phyloP scores from a whole-genome alignment of 1,140 invertebrate genomes.

The Anastrepha ludens region DNA sequence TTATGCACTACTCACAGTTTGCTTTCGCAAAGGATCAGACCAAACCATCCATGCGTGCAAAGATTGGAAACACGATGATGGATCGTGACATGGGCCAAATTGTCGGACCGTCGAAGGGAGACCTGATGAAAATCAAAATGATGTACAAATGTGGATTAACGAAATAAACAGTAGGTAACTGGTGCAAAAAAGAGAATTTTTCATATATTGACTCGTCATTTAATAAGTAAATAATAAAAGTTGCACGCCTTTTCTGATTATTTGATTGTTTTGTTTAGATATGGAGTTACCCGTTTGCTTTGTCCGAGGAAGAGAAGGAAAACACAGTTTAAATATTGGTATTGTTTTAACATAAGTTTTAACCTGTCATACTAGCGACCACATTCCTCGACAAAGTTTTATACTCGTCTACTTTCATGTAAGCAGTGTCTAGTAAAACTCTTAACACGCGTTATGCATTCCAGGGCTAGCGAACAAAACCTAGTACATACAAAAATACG shows the following conservation, averaged over 20 bases:
- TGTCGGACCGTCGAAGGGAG: slow-evolving; percentile 64
- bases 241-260: no score
- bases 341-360: no score
- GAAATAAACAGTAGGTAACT: not conserved
- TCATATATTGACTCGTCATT: not conserved
- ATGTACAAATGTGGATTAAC: slow-evolving; percentile 66
- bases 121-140: slow-evolving; percentile 65
- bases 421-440: no score
- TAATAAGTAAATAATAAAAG: not conserved
- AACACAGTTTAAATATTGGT: not conserved
- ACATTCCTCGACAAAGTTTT: no score
- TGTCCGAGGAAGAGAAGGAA: not conserved
- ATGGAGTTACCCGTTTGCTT: no score
- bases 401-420: no score
- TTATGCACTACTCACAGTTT: slow-evolving; percentile 76
- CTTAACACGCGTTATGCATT: no score
- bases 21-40: slow-evolving; percentile 74
- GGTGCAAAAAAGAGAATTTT: not conserved
- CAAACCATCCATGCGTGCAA: slow-evolving; percentile 65
- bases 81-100: slow-evolving; percentile 68
- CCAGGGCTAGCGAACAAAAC: no score
- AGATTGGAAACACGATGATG: slow-evolving; percentile 59
- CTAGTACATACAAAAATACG: no score
- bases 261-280: no score
- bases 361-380: no score